Evolutionary conservation across 2,888 invertebrate species (phyloP).

Genomic region (Polymixis flavicincta): DNA sequence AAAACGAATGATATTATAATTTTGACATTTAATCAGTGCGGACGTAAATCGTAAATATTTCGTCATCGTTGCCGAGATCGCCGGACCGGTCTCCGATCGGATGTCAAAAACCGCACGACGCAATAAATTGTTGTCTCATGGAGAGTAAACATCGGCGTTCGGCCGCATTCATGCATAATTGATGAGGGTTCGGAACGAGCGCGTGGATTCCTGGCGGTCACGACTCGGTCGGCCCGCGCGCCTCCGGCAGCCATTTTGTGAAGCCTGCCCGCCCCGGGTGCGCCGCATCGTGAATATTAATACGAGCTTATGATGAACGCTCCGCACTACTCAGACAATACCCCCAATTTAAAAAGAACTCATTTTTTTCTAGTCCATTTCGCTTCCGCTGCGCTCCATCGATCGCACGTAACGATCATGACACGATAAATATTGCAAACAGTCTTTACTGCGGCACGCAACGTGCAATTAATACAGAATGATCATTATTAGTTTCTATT

Average conservation of each 20-base stretch:
- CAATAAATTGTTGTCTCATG: slow-evolving; percentile 89
- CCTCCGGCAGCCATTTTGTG: slow-evolving; percentile 89
- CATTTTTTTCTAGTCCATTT: slow-evolving; percentile 69
- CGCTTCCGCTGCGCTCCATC: slow-evolving; percentile 79
- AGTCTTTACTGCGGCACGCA: slow-evolving; percentile 79
- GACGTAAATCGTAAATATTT: slow-evolving; percentile 78
- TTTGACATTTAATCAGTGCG: slow-evolving; percentile 65
- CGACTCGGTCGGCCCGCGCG: slow-evolving; percentile 83
- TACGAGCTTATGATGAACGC: slow-evolving; percentile 80
- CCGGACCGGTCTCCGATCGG: slow-evolving; percentile 81
- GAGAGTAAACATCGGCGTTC: slow-evolving; percentile 89
- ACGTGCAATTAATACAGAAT: slow-evolving; percentile 85
- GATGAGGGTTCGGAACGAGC: slow-evolving; percentile 88
- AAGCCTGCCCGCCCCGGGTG: slow-evolving; percentile 83
- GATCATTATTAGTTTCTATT: slow-evolving; percentile 88
- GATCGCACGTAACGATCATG: slow-evolving; percentile 79
- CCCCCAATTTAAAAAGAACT: slow-evolving; percentile 73
- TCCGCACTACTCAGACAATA: slow-evolving; percentile 69
- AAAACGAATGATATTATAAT: slow-evolving; percentile 68
- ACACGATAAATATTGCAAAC: slow-evolving; percentile 79
- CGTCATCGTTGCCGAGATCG: slow-evolving; percentile 76
- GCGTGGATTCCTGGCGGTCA: slow-evolving; percentile 89
- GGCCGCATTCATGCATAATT: slow-evolving; percentile 90
- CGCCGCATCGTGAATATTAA: slow-evolving; percentile 85
- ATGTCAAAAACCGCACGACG: slow-evolving; percentile 89